Base-by-base conservation (phyloP, 1,140 invertebrate species). In the Drosophila kurseongensis region DNA sequence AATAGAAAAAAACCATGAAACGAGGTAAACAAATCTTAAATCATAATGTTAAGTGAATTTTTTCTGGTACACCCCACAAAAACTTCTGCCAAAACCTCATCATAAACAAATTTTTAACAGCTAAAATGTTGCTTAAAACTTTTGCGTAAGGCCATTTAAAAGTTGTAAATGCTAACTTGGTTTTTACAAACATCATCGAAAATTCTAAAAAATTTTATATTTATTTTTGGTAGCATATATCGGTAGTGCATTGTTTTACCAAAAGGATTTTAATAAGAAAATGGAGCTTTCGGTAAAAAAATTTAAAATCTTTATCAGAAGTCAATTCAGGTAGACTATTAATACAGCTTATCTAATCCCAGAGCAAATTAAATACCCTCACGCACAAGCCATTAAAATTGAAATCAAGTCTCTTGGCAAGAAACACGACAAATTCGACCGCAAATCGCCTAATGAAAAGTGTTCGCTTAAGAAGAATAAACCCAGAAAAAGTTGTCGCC, bases 361-460 rank as follows among this genome's bases (percentile, higher is more conserved):
- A 29, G 41, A 42, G 35, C 52, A 89, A 88, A 89, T 89, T 89
- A 88, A 88, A 88, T 60, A 68, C 51, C 61, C 51, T 71, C 84
- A 88, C 84, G 84, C 76, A 74, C 61, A 44, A 47, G 27, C 73
- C 47, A 84, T 88, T 88, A 89, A 88, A 84, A 88, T 89, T 89
- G 52, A 71, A 88, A 89, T 89, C 63, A 80, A 77, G 51, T 62
- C 59, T 59, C 61, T 52, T 55, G 72, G 1, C 18, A 27, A 14
- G 29, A n/a, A 14, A 40, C 29, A 57, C 40, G n/a, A 32, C 32
- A 51, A 59, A 55, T 40, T 58, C 47, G 63, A 32, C 54, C 55
- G 42, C 60, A 65, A 47, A 72, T 36, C 9, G 51, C 5, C 52
- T 56, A 45, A 75, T 77, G 50, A 77, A 77, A 69, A 76, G 55